phyloP scores from a whole-genome alignment of 2,797 vertebrate species.

The Poliocrania exsul region DNA sequence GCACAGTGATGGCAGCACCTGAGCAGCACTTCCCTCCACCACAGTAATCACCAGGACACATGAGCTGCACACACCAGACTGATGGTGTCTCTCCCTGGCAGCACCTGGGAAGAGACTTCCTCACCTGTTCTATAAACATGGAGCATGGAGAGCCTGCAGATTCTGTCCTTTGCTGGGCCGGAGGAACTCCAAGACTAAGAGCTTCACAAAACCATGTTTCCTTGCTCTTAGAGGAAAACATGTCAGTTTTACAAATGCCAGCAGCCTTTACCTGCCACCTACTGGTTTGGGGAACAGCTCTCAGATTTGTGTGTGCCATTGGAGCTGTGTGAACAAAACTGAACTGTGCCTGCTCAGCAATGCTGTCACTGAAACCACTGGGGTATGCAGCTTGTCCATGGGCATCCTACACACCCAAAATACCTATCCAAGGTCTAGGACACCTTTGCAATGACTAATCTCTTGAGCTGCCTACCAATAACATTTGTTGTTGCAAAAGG shows the following conservation, averaged over 20 bases:
- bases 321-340: neutral
- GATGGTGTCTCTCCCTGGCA: neutral
- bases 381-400: neutral
- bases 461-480: neutral
- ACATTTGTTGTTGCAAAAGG: neutral
- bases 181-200: neutral
- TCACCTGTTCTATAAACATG: neutral
- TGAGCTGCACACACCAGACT: neutral
- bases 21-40: neutral
- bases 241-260: neutral
- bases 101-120: neutral
- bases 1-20: rapidly evolving
- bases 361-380: neutral
- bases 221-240: neutral
- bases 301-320: neutral
- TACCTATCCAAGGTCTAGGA: neutral
- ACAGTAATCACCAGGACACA: neutral
- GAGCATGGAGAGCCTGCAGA: neutral
- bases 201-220: neutral
- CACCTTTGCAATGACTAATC: neutral
- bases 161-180: rapidly evolving
- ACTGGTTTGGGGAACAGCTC: neutral
- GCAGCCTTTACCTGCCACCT: neutral
- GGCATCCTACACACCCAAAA: neutral
- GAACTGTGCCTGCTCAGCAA: neutral